These are phyloP conservation scores for Oreotragus oreotragus DNA, from an alignment of 2,113 vertebrate genomes.

Conservation along the genomic window DNA sequence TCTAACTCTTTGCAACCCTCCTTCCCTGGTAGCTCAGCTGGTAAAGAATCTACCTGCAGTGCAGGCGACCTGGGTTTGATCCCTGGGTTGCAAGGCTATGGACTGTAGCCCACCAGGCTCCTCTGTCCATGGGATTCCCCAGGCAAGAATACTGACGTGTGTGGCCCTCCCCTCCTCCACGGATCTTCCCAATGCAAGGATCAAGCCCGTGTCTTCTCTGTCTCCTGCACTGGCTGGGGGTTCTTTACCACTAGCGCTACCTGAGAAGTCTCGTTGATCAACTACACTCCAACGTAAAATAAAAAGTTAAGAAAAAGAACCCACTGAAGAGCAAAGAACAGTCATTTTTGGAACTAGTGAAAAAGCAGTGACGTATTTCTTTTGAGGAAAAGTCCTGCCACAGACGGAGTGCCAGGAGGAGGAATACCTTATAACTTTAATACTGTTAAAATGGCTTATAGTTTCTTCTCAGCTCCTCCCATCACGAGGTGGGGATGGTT, in stretches of 20 bases:
- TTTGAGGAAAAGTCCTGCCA: background rate
- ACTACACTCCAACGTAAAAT: background rate
- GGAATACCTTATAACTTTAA: background rate
- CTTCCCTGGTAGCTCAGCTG: background rate
- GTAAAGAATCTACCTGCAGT: background rate
- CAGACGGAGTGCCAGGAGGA: background rate
- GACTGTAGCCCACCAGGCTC: background rate
- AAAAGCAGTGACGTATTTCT: background rate
- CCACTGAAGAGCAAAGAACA: background rate
- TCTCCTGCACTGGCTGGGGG: background rate
- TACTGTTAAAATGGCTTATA: background rate
- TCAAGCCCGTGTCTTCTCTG: background rate
- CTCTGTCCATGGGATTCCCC: background rate
- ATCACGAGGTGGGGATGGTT: background rate
- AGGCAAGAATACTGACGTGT: background rate
- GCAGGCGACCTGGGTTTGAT: background rate
- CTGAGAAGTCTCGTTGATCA: background rate
- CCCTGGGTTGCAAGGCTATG: background rate
- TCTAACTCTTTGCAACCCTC: background rate
- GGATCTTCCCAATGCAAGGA: background rate
- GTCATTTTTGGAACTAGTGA: background rate
- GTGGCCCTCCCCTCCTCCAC: background rate
- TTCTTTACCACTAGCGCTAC: background rate
- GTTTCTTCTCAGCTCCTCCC: background rate
- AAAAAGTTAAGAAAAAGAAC: background rate